Evolutionary conservation across 2,113 vertebrate species (phyloP).

Genomic region (Cervus canadensis): DNA sequence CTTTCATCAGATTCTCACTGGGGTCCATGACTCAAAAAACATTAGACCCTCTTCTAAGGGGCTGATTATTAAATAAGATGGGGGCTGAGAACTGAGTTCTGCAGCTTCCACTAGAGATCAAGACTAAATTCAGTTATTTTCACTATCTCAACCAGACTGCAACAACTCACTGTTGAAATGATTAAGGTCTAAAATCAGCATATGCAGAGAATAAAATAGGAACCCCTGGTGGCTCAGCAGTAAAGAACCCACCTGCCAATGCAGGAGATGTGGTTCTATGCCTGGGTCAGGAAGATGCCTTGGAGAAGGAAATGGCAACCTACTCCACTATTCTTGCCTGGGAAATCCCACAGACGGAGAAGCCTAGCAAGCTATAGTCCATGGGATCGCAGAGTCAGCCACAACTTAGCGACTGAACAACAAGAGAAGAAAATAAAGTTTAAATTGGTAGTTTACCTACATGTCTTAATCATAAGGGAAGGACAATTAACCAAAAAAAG

Average conservation of each 20-base stretch:
- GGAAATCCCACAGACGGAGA: neutral
- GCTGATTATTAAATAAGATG: neutral
- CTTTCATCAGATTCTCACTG: neutral
- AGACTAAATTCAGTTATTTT: constrained; percentile 1
- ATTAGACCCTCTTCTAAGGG: neutral
- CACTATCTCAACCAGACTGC: neutral
- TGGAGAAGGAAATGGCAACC: neutral
- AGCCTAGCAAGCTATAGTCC: neutral
- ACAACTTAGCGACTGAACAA: neutral
- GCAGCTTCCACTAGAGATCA: neutral
- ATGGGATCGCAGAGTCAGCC: neutral
- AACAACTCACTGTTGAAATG: constrained; percentile 15
- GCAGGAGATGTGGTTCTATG: neutral
- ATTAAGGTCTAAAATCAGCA: constrained; percentile 20
- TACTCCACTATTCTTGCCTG: neutral
- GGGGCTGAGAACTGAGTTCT: neutral
- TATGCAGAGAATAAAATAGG: constrained; percentile 16
- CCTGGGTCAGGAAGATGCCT: neutral
- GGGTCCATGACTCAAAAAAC: neutral
- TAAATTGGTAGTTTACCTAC: neutral
- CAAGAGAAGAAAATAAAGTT: neutral
- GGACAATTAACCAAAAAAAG: neutral
- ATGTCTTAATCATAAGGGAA: neutral
- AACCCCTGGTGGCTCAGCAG: neutral
- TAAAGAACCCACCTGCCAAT: neutral